Conservation (phyloP, 30 jellyfish, hydroid and myxozoan genomes). For the Aurelia coerulea region DNA sequence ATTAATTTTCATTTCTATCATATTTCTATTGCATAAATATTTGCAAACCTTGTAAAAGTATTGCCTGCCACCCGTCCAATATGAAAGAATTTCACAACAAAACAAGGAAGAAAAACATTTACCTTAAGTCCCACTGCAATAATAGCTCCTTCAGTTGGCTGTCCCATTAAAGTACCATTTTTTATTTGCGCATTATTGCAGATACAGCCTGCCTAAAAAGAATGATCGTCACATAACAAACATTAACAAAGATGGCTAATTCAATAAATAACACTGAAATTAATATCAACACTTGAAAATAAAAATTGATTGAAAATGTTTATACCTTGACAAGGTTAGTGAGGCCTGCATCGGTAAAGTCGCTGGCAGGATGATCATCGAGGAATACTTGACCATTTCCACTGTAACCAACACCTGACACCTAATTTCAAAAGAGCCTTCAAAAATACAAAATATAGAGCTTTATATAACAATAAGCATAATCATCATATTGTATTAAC, state of each 20-base stretch:
- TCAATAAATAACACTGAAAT: neutral
- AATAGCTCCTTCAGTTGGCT: conserved; percentile 98
- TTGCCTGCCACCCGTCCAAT: too few relatives aligned
- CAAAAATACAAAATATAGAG: neutral
- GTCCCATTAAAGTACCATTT: conserved; percentile 89
- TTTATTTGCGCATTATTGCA: conserved; percentile 92
- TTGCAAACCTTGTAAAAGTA: too few relatives aligned
- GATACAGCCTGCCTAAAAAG: conserved; percentile 86
- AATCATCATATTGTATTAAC: too few relatives aligned
- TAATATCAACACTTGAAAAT: too few relatives aligned
- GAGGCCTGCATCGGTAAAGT: conserved; percentile 73
- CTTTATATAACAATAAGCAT: too few relatives aligned
- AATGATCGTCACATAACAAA: neutral
- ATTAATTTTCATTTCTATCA: too few relatives aligned
- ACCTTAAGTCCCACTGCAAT: conserved; percentile 96
- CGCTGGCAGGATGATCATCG: conserved; percentile 77
- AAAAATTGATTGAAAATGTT: too few relatives aligned
- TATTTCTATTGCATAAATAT: too few relatives aligned
- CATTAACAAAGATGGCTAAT: neutral
- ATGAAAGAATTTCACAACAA: too few relatives aligned
- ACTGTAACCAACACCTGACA: conserved; percentile 93
- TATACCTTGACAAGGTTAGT: conserved; percentile 90
- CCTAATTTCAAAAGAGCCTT: conserved; percentile 19
- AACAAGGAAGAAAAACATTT: too few relatives aligned
- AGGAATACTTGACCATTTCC: conserved; percentile 91